Conservation (phyloP, 2,888 invertebrate species). For the Argyra leucocephala region DNA sequence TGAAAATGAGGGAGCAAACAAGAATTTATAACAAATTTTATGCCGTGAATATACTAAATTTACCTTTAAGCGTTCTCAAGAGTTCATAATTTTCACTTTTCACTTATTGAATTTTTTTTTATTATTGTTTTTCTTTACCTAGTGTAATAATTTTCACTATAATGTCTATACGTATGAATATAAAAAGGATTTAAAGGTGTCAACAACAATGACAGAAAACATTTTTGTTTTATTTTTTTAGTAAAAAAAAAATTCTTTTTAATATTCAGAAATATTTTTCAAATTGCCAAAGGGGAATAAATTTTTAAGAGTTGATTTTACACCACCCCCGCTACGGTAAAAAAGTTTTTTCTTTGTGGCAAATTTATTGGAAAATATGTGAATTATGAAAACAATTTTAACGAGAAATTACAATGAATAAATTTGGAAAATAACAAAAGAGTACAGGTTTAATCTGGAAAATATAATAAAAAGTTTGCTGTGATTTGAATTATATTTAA, state of each 20-base stretch:
- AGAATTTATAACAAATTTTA: too few species aligned
- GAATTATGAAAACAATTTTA: slow-evolving; percentile 3
- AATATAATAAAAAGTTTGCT: too few species aligned
- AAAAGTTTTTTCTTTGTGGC: background rate
- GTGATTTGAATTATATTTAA: too few species aligned
- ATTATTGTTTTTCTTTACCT: too few species aligned
- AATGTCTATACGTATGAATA: too few species aligned
- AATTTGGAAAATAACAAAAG: too few species aligned
- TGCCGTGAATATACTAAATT: too few species aligned
- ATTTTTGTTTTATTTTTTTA: background rate
- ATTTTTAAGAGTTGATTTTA: background rate
- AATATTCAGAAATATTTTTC: background rate
- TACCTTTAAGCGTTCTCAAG: background rate
- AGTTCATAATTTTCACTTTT: background rate
- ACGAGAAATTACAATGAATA: background rate
- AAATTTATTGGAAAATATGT: slow-evolving; percentile 2
- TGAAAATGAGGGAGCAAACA: too few species aligned
- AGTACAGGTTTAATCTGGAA: too few species aligned
- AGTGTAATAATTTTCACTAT: too few species aligned
- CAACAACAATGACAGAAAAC: background rate
- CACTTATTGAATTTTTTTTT: too few species aligned
- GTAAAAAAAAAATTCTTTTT: background rate
- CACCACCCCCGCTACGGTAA: background rate
- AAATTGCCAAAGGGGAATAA: background rate
- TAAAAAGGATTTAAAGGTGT: background rate